phyloP scores from a whole-genome alignment of 1,140 invertebrate species.

The Nasonia vitripennis region DNA sequence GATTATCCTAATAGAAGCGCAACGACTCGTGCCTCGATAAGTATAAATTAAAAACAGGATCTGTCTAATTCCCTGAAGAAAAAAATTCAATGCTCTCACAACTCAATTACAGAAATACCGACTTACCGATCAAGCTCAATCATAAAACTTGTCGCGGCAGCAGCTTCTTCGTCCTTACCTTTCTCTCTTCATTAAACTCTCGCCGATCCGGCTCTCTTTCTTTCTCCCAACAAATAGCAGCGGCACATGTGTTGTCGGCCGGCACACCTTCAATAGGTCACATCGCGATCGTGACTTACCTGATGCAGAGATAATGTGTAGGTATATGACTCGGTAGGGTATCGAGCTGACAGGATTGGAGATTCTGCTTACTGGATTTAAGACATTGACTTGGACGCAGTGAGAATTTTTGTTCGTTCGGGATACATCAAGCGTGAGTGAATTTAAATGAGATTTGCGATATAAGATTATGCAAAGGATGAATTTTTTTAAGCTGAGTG shows the following conservation, averaged over 20 bases:
- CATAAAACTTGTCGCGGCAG: background rate
- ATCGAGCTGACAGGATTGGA: background rate
- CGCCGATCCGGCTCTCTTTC: background rate
- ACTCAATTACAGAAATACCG: background rate
- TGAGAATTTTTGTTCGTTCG: background rate
- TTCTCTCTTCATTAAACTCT: constrained; percentile 27
- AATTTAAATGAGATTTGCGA: too few species aligned
- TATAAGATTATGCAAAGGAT: background rate
- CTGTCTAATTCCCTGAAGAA: background rate
- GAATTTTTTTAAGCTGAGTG: background rate
- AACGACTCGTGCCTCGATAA: background rate
- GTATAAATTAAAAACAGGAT: background rate
- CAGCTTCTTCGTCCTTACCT: background rate
- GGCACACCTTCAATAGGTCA: constrained; percentile 6
- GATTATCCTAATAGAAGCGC: background rate
- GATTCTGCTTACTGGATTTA: background rate
- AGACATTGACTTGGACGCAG: background rate
- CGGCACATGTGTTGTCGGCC: background rate
- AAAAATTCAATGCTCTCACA: background rate
- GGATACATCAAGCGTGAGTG: too few species aligned
- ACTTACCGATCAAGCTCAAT: background rate
- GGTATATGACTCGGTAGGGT: background rate
- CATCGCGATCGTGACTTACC: background rate
- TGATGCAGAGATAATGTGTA: background rate
- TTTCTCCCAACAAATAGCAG: constrained; percentile 37